phyloP scores from a whole-genome alignment of 2,888 invertebrate species.

The Leucania comma region DNA sequence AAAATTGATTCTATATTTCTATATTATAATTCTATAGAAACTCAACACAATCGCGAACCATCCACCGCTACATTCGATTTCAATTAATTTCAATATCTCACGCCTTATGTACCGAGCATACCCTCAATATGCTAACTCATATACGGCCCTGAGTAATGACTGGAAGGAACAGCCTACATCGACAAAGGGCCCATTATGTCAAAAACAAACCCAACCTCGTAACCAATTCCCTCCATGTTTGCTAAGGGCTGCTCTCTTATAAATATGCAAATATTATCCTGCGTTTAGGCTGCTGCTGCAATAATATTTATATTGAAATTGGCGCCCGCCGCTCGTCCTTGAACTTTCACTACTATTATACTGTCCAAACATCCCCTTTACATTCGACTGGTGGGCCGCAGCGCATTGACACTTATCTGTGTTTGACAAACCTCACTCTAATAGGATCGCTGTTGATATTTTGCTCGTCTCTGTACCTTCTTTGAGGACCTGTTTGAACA shows the following conservation, averaged over 20 bases:
- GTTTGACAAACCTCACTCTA: slow-evolving; percentile 75
- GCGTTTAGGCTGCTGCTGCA: slow-evolving; percentile 86
- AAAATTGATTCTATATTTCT: slow-evolving; percentile 20
- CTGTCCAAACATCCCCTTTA: slow-evolving; percentile 83
- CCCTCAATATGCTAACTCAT: slow-evolving; percentile 77
- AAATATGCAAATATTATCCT: slow-evolving; percentile 89
- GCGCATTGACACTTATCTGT: slow-evolving; percentile 74
- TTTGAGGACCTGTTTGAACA: slow-evolving; percentile 39
- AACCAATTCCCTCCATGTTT: slow-evolving; percentile 86
- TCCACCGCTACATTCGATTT: slow-evolving; percentile 58
- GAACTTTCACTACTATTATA: slow-evolving; percentile 83
- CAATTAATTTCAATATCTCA: slow-evolving; percentile 67
- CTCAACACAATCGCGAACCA: slow-evolving; percentile 51
- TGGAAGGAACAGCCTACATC: slow-evolving; percentile 78
- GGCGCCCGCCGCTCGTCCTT: slow-evolving; percentile 80
- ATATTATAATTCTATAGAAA: slow-evolving; percentile 43
- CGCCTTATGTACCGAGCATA: slow-evolving; percentile 60
- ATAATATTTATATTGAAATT: slow-evolving; percentile 89
- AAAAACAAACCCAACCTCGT: slow-evolving; percentile 83
- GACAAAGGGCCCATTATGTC: slow-evolving; percentile 86
- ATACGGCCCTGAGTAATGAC: slow-evolving; percentile 77
- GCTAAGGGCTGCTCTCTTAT: slow-evolving; percentile 87
- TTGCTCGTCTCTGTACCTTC: slow-evolving; percentile 46
- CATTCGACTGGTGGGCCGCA: slow-evolving; percentile 71
- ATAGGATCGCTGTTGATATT: slow-evolving; percentile 69